Evolutionary conservation across 2,797 vertebrate genomes (phyloP), one percentile per base, ranked within the genome.

Genomic region (Arrhamphus sclerolepis): DNA sequence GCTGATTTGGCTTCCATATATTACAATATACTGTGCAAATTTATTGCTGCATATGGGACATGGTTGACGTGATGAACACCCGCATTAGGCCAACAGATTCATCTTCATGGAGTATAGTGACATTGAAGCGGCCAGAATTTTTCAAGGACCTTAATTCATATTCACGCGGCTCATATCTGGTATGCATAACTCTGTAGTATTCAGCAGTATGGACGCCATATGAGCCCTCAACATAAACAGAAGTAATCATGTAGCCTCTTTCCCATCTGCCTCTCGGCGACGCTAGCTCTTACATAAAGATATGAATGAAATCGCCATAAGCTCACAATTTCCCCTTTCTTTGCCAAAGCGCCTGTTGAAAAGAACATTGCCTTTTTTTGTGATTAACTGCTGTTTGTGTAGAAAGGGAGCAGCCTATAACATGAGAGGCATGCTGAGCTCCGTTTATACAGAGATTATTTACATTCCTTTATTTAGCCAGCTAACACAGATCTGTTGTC

Each of bases 251-350:
- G 16, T 62, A 31, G n/a, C 57, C 54, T 64, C 28, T 6, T 1
- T 70, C 62, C 57, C 29, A 9, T 51, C 56, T 62, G 69, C 59
- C 77, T 61, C 10, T 31, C 0, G 29, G 71, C 63, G 1, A 58
- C 64, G 47, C 62, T 72, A 72, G 66, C 70, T 56, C 26, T 56
- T 64, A 41, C 59, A 68, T 75, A 65, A 77, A 80, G 54, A 71
- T 64, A 75, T 46, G 31, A 65, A 61, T 69, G 19, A 82, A 84
- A 68, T 69, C 9, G 3, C 68, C 50, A 10, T 78, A 87, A 88
- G 66, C 81, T 77, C 64, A 66, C 72, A 84, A 81, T 81, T 79
- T 74, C 71, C 82, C 48, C 52, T 39, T 6, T 47, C 69, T 80
- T 60, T 44, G 41, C 78, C 62, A 28, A 61, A 54, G 62, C 1